Conservation (phyloP, 2,113 vertebrate genomes). For the Ailuropoda melanoleuca region DNA sequence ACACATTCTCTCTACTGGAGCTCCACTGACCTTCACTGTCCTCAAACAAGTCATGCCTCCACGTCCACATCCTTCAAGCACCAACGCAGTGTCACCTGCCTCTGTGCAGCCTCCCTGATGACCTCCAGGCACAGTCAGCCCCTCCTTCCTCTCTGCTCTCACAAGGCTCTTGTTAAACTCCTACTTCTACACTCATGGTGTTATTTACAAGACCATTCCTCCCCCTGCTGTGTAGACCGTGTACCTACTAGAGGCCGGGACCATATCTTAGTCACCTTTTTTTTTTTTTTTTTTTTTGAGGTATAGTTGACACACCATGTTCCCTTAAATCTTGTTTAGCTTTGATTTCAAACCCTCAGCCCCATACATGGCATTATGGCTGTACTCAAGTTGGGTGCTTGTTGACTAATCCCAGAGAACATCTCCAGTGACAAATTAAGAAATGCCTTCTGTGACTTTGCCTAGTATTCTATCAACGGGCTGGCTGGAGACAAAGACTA, state of each 20-base stretch:
- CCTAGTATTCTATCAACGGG: not conserved
- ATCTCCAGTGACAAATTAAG: not conserved
- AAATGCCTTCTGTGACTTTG: not conserved
- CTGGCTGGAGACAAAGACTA: not conserved
- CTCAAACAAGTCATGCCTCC: not conserved
- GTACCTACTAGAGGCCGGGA: not conserved
- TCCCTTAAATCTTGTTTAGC: not conserved
- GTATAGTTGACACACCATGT: not conserved
- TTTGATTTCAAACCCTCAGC: not conserved
- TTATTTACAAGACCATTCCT: not conserved
- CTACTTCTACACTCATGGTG: not conserved
- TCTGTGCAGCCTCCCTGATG: not conserved
- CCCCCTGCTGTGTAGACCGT: not conserved
- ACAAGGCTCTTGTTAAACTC: not conserved
- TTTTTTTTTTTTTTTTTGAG: not conserved
- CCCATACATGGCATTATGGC: not conserved
- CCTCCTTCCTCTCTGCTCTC: not conserved
- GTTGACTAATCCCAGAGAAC: not conserved
- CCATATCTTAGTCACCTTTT: not conserved
- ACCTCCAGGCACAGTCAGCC: not conserved
- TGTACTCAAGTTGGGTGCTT: not conserved
- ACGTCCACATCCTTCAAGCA: not conserved
- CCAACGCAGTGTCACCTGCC: not conserved
- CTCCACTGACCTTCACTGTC: not conserved
- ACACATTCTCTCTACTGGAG: not conserved